Base-by-base conservation (phyloP, 2,113 vertebrate species). In the Corythoichthys intestinalis region DNA sequence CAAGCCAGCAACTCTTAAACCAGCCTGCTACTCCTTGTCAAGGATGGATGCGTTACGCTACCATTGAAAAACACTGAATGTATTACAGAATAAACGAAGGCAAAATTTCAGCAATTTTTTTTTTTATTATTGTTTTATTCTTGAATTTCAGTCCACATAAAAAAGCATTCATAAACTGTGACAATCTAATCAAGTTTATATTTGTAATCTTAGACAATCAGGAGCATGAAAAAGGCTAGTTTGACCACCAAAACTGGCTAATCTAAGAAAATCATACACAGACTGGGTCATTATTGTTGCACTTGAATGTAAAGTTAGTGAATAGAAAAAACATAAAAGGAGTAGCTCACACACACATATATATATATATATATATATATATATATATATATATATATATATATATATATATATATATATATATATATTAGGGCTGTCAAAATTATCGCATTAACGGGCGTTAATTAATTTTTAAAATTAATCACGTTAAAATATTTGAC, bases 1-100 rank as follows among this genome's bases (percentile, higher is more conserved):
- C 87, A 89, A 89, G 87, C 77, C 75, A 47, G 77, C 79, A 88
- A 83, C 76, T 86, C 81, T 83, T 82, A 77, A 83, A 87, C 78
- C 70, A 81, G 77, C 65, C 84, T 74, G 72, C 77, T 73, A 79
- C 72, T 66, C 35, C 37, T 66, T n/a, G 86, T 86, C 86, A 88
- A 70, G 89, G 83, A 74, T 83, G 89, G 75, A 71, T 76, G 82
- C 80, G 28, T 83, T 73, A 61, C 67, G 69, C 85, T 82, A 77
- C 75, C 83, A 76, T 73, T 73, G 54, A 74, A 78, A 75, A 83
- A 74, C 70, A 66, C 77, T 75, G 78, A 87, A 61, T 77, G n/a
- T 81, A 81, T 85, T 87, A 82, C 87, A 83, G 87, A 82, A 86
- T 86, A 79, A 84, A 88, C 86, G 78, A 88, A 63, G 46, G 54